Evolutionary conservation across 2,113 vertebrate genomes (phyloP).

Genomic region (Sardina pilchardus): DNA sequence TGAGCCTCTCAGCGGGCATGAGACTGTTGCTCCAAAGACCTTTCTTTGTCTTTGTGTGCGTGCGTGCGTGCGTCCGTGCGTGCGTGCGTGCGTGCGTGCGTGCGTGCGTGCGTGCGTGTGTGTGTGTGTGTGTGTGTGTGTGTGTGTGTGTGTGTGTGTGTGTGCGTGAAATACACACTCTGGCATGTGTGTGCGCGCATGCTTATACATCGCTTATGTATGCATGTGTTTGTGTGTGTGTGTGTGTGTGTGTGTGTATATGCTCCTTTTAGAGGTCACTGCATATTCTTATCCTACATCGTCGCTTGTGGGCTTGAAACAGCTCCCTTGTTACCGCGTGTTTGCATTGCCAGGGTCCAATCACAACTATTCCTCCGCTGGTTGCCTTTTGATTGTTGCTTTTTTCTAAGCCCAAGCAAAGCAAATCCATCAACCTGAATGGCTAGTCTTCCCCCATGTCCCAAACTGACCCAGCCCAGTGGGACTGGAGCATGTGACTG

Average conservation of each 20-base stretch:
- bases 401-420: not conserved
- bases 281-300: not conserved
- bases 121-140: not conserved
- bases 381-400: not conserved
- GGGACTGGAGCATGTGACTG: conserved; percentile 26
- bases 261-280: conserved; percentile 17
- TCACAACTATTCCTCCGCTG: not conserved
- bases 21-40: conserved; percentile 13
- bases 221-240: not conserved
- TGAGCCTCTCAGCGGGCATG: conserved; percentile 36
- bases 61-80: not conserved
- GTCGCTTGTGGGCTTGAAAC: not conserved
- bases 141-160: not conserved
- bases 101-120: not conserved
- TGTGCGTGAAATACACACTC: too few species aligned
- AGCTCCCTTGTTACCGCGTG: not conserved
- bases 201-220: not conserved
- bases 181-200: conserved; percentile 1
- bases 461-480: not conserved
- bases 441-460: conserved; percentile 17
- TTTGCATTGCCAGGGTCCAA: not conserved
- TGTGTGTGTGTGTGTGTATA: not conserved
- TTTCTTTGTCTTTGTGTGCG: not conserved
- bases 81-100: not conserved
- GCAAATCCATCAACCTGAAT: not conserved